Evolutionary conservation across 2,888 invertebrate species (phyloP).

Genomic region (Tetramorium bicarinatum): DNA sequence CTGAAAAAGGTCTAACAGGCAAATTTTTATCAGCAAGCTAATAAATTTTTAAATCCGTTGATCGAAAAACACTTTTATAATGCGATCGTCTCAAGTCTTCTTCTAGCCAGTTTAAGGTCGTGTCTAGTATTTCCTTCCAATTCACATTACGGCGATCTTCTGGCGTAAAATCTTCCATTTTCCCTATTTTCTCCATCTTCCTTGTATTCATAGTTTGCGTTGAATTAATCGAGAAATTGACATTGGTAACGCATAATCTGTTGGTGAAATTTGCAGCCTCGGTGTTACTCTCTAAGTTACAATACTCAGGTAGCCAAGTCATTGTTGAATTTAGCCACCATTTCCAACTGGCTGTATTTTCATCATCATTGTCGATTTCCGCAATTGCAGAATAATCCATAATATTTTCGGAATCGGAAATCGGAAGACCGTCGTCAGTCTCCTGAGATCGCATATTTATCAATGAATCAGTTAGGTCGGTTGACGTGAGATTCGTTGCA

Average conservation of each 20-base stretch:
- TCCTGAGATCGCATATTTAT: conserved; percentile 53
- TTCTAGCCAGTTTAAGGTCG: conserved; percentile 74
- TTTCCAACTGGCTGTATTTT: conserved; percentile 69
- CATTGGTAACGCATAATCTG: conserved; percentile 69
- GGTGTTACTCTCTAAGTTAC: conserved; percentile 60
- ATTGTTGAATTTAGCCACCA: conserved; percentile 81
- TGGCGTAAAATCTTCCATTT: conserved; percentile 71
- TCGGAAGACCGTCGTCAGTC: conserved; percentile 49
- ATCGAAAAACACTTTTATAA: conserved; percentile 75
- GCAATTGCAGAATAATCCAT: neutral
- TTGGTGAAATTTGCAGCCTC: conserved; percentile 63
- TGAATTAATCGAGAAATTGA: conserved; percentile 70
- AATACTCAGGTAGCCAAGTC: conserved; percentile 79
- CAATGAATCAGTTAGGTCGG: conserved; percentile 53
- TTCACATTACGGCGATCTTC: conserved; percentile 71
- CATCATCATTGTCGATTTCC: conserved; percentile 37
- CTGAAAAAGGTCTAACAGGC: conserved; percentile 22
- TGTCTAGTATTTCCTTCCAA: conserved; percentile 77
- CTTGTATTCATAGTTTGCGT: conserved; percentile 47
- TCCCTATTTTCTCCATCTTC: conserved; percentile 63
- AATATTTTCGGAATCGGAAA: neutral
- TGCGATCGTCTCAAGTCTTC: conserved; percentile 80
- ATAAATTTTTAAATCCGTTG: conserved; percentile 70
- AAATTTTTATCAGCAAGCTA: conserved; percentile 9
- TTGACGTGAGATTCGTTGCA: conserved; percentile 44